Conservation (phyloP, 2,888 invertebrate species). For the Dynastes grantii region DNA sequence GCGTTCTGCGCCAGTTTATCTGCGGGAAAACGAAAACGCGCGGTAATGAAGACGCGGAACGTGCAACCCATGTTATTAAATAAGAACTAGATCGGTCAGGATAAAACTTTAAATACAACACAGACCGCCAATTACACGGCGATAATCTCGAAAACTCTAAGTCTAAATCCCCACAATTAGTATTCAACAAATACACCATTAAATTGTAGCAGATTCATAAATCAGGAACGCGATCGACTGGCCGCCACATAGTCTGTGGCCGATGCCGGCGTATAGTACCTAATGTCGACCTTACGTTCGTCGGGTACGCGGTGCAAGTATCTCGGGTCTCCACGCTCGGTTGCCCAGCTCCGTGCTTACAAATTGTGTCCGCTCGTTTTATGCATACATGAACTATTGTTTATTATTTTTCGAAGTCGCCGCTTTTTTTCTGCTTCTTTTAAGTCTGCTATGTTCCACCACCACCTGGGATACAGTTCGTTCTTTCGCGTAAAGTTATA, state of each 20-base stretch:
- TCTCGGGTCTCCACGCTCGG: slow-evolving; percentile 59
- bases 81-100: slow-evolving; percentile 48
- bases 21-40: slow-evolving; percentile 47
- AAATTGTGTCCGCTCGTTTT: slow-evolving; percentile 62
- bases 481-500: neutral
- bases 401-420: slow-evolving; percentile 60
- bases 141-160: slow-evolving; percentile 51
- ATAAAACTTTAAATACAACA: slow-evolving; percentile 51
- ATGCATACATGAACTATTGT: slow-evolving; percentile 63
- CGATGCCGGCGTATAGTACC: slow-evolving; percentile 55
- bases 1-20: slow-evolving; percentile 46
- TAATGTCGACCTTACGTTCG: slow-evolving; percentile 63
- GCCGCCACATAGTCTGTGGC: slow-evolving; percentile 58
- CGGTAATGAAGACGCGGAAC: slow-evolving; percentile 50
- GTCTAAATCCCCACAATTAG: slow-evolving; percentile 62
- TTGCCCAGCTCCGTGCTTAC: slow-evolving; percentile 57
- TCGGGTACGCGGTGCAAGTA: slow-evolving; percentile 61
- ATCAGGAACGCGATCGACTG: slow-evolving; percentile 63
- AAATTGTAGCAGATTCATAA: slow-evolving; percentile 60
- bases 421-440: slow-evolving; percentile 32
- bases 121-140: slow-evolving; percentile 51
- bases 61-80: slow-evolving; percentile 51
- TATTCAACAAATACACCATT: slow-evolving; percentile 63
- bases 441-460: slow-evolving; percentile 26
- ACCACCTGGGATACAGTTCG: slow-evolving; percentile 6